A percentile compares a stretch with the other conserved stretches of the same genome.
Evolutionary conservation across 2,113 vertebrate genomes (phyloP).

Genomic region (Pica pica): DNA sequence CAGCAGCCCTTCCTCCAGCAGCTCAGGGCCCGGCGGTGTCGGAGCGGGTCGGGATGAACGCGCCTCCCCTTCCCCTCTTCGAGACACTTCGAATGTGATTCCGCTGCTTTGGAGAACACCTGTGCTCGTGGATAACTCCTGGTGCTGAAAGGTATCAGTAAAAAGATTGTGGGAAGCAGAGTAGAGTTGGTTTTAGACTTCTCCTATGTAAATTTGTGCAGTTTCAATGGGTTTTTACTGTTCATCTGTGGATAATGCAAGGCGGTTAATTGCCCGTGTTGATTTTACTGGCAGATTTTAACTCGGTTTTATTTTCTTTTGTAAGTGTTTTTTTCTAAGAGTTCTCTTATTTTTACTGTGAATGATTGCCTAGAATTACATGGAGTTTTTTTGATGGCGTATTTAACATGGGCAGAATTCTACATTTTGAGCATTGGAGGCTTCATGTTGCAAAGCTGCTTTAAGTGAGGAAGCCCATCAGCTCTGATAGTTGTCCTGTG

Average conservation of each 20-base stretch:
- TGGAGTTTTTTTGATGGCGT: not conserved
- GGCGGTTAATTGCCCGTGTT: not conserved
- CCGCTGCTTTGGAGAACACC: not conserved
- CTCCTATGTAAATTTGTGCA: not conserved
- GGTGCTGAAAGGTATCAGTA: not conserved
- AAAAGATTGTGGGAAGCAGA: not conserved
- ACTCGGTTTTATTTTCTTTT: conserved; percentile 26
- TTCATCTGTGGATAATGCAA: conserved; percentile 10
- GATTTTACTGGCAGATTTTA: conserved; percentile 27
- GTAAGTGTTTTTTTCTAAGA: conserved; percentile 43
- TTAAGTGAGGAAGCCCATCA: not conserved
- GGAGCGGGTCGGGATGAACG: accelerated
- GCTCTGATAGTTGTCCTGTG: not conserved
- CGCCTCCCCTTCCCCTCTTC: not conserved
- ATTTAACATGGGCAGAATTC: not conserved
- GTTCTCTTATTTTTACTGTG: conserved; percentile 45
- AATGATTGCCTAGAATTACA: not conserved
- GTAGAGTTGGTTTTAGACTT: not conserved
- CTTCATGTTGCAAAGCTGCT: not conserved
- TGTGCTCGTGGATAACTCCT: not conserved
- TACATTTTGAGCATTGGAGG: conserved; percentile 30
- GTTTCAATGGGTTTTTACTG: conserved; percentile 16
- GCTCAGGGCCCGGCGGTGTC: not conserved
- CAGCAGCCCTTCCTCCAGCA: not conserved
- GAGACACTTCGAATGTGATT: not conserved